Percentiles rank a stretch among this genome's conserved stretches.
Conservation (phyloP, 2,888 invertebrate species). For the Xylota segnis region DNA sequence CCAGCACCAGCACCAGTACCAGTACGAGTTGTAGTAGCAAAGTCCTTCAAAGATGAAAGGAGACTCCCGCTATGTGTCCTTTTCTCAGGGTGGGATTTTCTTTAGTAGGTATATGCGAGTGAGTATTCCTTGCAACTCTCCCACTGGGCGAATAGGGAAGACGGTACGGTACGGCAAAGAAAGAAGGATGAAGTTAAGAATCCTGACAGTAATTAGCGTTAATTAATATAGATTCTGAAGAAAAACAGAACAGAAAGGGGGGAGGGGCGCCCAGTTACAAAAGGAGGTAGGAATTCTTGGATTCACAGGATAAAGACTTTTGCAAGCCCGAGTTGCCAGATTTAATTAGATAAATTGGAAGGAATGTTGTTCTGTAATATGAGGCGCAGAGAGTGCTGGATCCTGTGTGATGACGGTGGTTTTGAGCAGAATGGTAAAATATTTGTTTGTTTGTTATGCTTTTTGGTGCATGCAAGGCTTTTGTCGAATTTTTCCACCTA, state of each 20-base stretch:
- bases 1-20: no score
- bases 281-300: conserved; percentile 28
- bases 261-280: conserved; percentile 6
- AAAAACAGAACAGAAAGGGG: conserved; percentile 17
- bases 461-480: neutral
- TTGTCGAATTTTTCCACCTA: neutral
- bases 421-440: neutral
- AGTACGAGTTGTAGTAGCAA: no score
- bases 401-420: neutral
- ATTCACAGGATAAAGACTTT: conserved; percentile 43
- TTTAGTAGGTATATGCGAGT: neutral
- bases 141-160: neutral
- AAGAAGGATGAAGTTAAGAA: conserved; percentile 52
- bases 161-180: neutral
- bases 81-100: conserved; percentile 30
- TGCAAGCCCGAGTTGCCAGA: conserved; percentile 51
- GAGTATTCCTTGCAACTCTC: neutral
- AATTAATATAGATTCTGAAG: conserved; percentile 63
- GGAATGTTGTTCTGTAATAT: neutral
- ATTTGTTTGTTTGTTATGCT: neutral
- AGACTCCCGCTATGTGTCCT: conserved; percentile 58
- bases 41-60: conserved; percentile 55
- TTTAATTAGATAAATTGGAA: conserved; percentile 71
- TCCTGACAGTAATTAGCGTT: conserved; percentile 74
- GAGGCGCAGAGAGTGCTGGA: neutral